Percentiles rank a stretch among this genome's conserved stretches.
These are phyloP conservation scores for Cladorhizidae sp. DNA, from an alignment of 37 sponge, comb jelly and placozoan species.

Conservation along the genomic window DNA sequence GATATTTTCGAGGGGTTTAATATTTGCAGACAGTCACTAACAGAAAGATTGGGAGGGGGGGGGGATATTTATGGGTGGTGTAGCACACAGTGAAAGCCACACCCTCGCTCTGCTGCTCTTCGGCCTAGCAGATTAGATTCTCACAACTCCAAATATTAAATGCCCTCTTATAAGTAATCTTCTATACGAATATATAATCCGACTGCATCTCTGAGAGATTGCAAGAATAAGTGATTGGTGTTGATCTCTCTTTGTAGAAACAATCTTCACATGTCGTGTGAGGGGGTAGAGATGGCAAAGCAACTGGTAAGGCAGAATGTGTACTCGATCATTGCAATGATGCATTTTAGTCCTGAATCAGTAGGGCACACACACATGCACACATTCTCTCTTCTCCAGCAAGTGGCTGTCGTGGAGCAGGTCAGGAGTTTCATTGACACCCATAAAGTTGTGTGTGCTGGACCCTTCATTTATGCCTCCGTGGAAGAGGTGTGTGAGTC, in stretches of 20 bases:
- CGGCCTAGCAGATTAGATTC: too few relatives aligned
- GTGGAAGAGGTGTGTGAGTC: constrained; percentile 74
- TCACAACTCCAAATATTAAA: too few relatives aligned
- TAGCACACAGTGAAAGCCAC: too few relatives aligned
- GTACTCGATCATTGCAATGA: background rate
- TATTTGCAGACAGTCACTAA: too few relatives aligned
- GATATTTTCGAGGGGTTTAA: too few relatives aligned
- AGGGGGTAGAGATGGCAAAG: constrained; percentile 71
- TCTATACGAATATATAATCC: too few relatives aligned
- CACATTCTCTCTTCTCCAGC: constrained; percentile 45
- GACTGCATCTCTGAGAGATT: background rate
- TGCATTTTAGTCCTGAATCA: background rate
- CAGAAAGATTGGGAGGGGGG: too few relatives aligned
- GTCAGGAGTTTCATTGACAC: constrained; percentile 84
- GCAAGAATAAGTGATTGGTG: background rate
- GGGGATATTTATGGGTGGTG: too few relatives aligned
- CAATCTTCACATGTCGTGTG: constrained; percentile 29
- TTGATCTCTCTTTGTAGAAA: constrained; percentile 25
- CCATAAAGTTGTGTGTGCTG: constrained; percentile 81
- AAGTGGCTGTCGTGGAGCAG: constrained; percentile 78
- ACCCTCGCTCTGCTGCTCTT: too few relatives aligned
- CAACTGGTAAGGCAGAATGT: constrained; percentile 45
- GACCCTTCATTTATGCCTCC: constrained; percentile 87
- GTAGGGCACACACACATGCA: too few relatives aligned
- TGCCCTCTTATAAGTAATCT: too few relatives aligned